A percentile compares a stretch with the other conserved stretches of the same genome.
Conservation (phyloP, 2,113 vertebrate species). For the Sinocyclocheilus grahami region DNA sequence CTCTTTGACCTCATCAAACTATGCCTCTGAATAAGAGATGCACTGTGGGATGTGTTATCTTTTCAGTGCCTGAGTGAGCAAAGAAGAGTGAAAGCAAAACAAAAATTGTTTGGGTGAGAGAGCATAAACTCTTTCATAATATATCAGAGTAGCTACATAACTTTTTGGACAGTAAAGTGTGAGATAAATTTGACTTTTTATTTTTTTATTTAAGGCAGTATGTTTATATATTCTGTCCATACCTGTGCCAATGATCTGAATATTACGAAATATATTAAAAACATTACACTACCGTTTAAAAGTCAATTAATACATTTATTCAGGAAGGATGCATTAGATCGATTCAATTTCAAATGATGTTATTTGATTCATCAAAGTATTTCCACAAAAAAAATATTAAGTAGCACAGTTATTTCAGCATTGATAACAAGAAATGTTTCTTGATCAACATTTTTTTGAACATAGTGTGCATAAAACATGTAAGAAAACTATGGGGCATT, state of each 20-base stretch:
- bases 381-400: background rate
- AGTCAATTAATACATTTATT: no score
- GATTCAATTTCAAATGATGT: no score
- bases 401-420: background rate
- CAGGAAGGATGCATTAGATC: no score
- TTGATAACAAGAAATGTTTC: background rate
- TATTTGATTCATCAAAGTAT: background rate
- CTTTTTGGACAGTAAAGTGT: background rate
- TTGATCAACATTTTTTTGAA: background rate
- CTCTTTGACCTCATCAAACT: slow-evolving; percentile 56
- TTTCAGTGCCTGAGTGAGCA: background rate
- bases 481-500: background rate
- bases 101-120: background rate
- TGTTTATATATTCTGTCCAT: background rate
- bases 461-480: background rate
- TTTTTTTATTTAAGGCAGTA: background rate
- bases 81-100: background rate
- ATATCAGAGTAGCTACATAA: background rate
- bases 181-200: background rate
- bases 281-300: background rate
- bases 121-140: background rate
- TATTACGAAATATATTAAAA: background rate
- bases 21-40: background rate
- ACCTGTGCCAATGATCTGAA: background rate
- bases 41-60: background rate